Base-by-base conservation (phyloP, 2,888 invertebrate genomes). In the Balanococcus diminutus region DNA sequence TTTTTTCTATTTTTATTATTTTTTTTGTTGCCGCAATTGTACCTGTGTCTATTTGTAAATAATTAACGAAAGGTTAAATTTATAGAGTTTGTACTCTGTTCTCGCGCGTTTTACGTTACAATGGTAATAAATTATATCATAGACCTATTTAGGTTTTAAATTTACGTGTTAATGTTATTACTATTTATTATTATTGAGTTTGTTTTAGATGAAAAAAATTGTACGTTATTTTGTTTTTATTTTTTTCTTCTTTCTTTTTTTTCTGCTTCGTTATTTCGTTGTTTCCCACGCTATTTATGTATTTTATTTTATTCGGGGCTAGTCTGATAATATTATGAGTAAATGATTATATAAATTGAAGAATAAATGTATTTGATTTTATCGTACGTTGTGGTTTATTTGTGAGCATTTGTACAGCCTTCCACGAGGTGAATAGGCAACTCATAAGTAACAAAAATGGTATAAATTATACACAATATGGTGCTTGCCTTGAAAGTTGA, bases 251-350 rank as follows among this genome's bases (percentile, higher is more conserved):
- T 72, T 81, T 36, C 22, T 81, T 81, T 79, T 79, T 79, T 85
- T 75, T 85, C 79, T 79, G 85, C 85, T 85, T 85, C 85, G 85
- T 85, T 79, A 85, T 85, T 83, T 85, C 79, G 85, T 85, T 85
- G 85, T 85, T 85, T 85, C 14, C 51, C 85, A 85, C 85, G 85
- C 85, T 85, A 85, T 85, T 85, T 85, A 85, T 85, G 75, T 85
- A 85, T 75, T 75, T 85, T 85, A 85, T 85, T 85, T 85, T 85
- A 85, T 85, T 85, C 85, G 85, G 85, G 85, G 85, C 85, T 85
- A 85, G 85, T 85, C 85, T 85, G 85, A 85, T 85, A 85, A 85
- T 85, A 85, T 85, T 85, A 85, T 79, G 75, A 79, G 36, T 75
- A 85, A 72, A 85, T 16, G 46, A 85, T 85, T 85, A 85, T 85